A percentile compares a stretch with the other conserved stretches of the same genome.
Evolutionary conservation across 2,888 invertebrate genomes (phyloP).

Genomic region (Palloptera scutellata): DNA sequence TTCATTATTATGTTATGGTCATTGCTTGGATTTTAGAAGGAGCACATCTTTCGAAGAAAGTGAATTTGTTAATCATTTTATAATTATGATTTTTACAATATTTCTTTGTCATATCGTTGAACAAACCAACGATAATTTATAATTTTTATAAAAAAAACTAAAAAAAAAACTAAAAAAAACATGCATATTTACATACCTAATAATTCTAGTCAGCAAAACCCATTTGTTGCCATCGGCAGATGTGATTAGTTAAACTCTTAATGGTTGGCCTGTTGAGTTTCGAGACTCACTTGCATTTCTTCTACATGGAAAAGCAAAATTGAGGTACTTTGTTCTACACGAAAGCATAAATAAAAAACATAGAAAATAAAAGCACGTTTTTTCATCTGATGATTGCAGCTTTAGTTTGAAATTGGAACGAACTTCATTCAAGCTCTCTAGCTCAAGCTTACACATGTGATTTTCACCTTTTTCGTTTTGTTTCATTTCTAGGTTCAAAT

Average conservation of each 20-base stretch:
- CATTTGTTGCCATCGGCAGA: background rate
- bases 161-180: background rate
- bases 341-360: constrained; percentile 5
- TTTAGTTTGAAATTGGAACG: background rate
- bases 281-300: constrained; percentile 49
- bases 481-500: background rate
- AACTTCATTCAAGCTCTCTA: background rate
- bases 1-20: too few species aligned
- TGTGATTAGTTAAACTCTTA: constrained; percentile 28
- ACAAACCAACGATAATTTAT: too few species aligned
- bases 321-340: constrained; percentile 40
- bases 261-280: background rate
- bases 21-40: too few species aligned
- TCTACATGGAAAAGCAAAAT: constrained; percentile 46
- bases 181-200: background rate
- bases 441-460: background rate
- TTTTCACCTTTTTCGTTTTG: background rate
- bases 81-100: too few species aligned
- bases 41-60: too few species aligned
- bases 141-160: background rate
- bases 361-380: background rate
- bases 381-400: background rate
- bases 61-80: too few species aligned
- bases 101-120: too few species aligned
- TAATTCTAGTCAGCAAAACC: constrained; percentile 30